A percentile compares a stretch with the other conserved stretches of the same genome.
Conservation (phyloP, 2,113 vertebrate genomes). For the Pteruthius melanotis region DNA sequence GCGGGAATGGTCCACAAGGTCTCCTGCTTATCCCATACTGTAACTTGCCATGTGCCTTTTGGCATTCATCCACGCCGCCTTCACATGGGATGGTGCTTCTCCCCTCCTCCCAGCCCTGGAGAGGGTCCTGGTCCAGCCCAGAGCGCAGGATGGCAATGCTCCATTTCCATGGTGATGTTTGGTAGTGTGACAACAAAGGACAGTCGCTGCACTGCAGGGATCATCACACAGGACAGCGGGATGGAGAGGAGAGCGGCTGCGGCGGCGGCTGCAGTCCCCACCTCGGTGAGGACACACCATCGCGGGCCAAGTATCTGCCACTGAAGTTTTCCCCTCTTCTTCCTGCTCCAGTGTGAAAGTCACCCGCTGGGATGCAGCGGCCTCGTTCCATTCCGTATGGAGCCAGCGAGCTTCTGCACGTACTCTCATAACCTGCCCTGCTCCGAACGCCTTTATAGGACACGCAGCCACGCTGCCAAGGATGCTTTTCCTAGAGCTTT, state of each 20-base stretch:
- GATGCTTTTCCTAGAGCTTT: background rate
- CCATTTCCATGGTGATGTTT: background rate
- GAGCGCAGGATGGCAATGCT: background rate
- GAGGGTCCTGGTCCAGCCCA: fast-evolving
- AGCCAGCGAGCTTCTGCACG: background rate
- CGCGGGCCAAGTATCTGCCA: background rate
- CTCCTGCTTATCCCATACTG: fast-evolving
- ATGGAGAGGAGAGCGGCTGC: background rate
- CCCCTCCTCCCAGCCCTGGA: background rate
- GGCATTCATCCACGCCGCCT: fast-evolving
- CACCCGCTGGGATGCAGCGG: background rate
- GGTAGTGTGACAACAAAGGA: background rate
- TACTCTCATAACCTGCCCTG: background rate
- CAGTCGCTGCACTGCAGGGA: background rate
- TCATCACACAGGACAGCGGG: background rate
- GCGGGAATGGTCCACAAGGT: fast-evolving
- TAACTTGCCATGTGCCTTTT: background rate
- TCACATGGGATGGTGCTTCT: fast-evolving
- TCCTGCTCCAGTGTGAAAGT: background rate
- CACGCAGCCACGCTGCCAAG: fast-evolving
- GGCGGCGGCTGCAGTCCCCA: background rate
- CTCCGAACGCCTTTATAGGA: background rate
- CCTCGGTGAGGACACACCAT: background rate
- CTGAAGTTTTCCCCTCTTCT: background rate
- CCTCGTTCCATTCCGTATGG: background rate